Percentiles rank a stretch among this genome's conserved stretches.
Evolutionary conservation across 2,797 vertebrate genomes (phyloP).

Genomic region (Onychomys torridus): DNA sequence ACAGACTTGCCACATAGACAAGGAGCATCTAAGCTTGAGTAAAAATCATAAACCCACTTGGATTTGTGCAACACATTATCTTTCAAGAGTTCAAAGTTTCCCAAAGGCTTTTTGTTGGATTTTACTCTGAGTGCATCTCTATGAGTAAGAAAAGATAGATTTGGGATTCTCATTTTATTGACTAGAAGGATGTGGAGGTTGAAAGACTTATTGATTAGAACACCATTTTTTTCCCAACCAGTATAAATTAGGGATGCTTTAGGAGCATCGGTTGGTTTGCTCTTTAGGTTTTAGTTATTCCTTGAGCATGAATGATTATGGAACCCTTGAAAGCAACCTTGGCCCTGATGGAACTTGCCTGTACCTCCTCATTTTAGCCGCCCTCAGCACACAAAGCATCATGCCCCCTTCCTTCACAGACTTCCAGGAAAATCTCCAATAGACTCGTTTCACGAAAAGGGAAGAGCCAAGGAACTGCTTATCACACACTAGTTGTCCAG

Average conservation of each 20-base stretch:
- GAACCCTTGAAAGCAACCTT: not conserved
- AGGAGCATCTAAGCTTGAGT: not conserved
- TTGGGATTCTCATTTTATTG: not conserved
- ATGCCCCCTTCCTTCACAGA: not conserved
- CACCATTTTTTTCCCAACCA: not conserved
- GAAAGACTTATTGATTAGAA: not conserved
- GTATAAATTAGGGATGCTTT: not conserved
- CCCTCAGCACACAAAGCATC: not conserved
- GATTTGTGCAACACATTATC: not conserved
- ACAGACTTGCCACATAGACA: not conserved
- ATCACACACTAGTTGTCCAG: not conserved
- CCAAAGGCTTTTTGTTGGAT: conserved; percentile 10
- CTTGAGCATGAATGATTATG: not conserved
- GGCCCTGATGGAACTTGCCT: not conserved
- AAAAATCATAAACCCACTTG: not conserved
- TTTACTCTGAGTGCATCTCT: conserved; percentile 11
- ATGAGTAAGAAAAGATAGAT: not conserved
- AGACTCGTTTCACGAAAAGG: conserved; percentile 40
- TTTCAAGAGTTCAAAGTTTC: conserved; percentile 48
- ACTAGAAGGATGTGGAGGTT: not conserved
- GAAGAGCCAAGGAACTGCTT: not conserved
- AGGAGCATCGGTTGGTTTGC: not conserved
- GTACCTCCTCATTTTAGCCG: not conserved
- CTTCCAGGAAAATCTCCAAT: conserved; percentile 17
- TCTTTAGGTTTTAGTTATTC: conserved; percentile 38